These are phyloP conservation scores for Clarias platycephalus DNA, from an alignment of 2,797 vertebrate genomes.

Conservation along the genomic window DNA sequence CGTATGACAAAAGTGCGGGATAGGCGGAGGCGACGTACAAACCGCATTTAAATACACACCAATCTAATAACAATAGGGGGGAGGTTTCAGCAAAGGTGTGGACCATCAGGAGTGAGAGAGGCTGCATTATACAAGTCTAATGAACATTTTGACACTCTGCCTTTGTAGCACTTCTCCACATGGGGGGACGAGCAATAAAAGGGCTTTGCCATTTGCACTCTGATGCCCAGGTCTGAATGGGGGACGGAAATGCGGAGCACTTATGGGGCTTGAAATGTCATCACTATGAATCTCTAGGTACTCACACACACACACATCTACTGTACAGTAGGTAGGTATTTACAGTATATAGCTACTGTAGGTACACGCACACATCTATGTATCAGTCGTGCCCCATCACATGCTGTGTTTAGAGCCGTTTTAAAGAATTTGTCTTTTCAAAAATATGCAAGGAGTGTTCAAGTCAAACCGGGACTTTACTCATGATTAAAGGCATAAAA, in stretches of 20 bases:
- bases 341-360: too few relatives aligned
- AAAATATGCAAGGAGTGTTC: too few relatives aligned
- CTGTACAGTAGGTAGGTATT: too few relatives aligned
- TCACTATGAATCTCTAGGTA: neutral
- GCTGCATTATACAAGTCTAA: neutral
- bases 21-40: too few relatives aligned
- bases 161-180: neutral
- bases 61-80: too few relatives aligned
- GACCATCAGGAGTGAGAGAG: neutral
- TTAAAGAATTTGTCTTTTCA: neutral
- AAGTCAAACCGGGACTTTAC: too few relatives aligned
- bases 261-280: slow-evolving; percentile 6
- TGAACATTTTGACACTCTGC: neutral
- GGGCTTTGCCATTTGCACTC: neutral
- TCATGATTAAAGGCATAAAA: too few relatives aligned
- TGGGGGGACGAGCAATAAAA: slow-evolving; percentile 2
- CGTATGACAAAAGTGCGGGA: neutral
- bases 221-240: neutral
- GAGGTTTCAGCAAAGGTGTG: neutral
- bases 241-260: neutral
- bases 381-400: neutral
- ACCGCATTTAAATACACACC: too few relatives aligned
- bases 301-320: neutral
- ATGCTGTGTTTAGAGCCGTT: neutral
- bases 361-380: too few relatives aligned